phyloP scores from a whole-genome alignment of 2,797 vertebrate genomes.

The Rhinogobio ventralis region DNA sequence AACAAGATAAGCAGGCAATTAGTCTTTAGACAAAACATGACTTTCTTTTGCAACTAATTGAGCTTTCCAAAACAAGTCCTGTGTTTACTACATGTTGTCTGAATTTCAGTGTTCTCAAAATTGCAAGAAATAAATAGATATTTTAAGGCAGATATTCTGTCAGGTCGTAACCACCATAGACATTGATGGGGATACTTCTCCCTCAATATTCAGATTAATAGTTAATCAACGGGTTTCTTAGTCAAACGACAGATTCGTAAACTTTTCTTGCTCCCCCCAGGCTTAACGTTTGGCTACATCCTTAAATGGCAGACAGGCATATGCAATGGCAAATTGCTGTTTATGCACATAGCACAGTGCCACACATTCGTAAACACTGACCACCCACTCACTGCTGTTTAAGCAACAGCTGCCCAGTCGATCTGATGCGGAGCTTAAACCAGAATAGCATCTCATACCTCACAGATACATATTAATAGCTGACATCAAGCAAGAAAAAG shows the following conservation, averaged over 20 bases:
- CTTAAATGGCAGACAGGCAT: constrained; percentile 8
- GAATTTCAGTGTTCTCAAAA: not conserved
- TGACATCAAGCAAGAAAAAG: constrained; percentile 43
- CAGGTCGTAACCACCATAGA: not conserved
- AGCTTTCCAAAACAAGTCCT: not conserved
- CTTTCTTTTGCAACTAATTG: not conserved
- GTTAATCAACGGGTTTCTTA: not conserved
- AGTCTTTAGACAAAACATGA: not conserved
- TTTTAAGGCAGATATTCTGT: not conserved
- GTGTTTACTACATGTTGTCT: not conserved
- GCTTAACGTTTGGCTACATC: constrained; percentile 1
- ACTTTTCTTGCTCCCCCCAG: not conserved
- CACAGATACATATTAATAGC: constrained; percentile 54
- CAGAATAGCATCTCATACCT: constrained; percentile 47
- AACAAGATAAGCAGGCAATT: not conserved
- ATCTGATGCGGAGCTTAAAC: constrained; percentile 37
- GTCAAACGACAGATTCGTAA: not conserved
- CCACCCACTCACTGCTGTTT: constrained; percentile 56
- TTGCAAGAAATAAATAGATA: not conserved
- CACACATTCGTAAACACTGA: constrained; percentile 44
- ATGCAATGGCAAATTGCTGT: constrained; percentile 38
- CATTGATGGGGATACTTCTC: not conserved
- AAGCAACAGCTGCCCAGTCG: constrained; percentile 50
- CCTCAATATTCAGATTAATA: not conserved
- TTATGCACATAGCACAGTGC: constrained; percentile 31